Percentiles rank a stretch among this genome's conserved stretches.
Evolutionary conservation across 2,113 vertebrate species (phyloP).

Genomic region (Phoenicopterus ruber): DNA sequence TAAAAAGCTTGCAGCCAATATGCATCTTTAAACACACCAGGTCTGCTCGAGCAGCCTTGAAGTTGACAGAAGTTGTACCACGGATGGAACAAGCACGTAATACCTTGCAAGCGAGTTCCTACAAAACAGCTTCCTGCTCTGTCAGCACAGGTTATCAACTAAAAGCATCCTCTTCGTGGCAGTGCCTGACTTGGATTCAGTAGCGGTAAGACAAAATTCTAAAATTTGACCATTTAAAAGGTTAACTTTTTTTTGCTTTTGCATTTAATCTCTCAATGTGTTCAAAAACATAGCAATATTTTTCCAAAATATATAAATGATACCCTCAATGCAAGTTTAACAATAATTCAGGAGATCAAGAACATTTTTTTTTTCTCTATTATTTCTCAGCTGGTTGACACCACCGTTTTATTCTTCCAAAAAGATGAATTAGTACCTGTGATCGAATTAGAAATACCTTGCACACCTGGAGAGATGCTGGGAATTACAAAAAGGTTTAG

Average conservation of each 20-base stretch:
- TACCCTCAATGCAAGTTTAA: background rate
- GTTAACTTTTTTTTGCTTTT: background rate
- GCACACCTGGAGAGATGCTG: background rate
- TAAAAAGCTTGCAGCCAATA: background rate
- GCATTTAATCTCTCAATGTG: background rate
- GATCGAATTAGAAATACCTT: background rate
- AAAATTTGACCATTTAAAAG: background rate
- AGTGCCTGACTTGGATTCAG: background rate
- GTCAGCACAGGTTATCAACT: background rate
- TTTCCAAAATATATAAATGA: background rate
- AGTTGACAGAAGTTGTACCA: background rate
- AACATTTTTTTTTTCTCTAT: background rate
- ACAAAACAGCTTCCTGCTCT: background rate
- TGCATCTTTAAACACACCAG: background rate
- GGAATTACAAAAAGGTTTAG: constrained; percentile 24
- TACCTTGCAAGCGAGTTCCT: background rate
- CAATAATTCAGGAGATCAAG: background rate
- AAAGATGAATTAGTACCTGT: background rate
- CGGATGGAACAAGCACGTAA: background rate
- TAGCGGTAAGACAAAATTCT: background rate
- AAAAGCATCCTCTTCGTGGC: constrained; percentile 26
- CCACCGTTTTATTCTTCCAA: background rate
- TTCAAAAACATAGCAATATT: background rate
- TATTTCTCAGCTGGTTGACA: background rate
- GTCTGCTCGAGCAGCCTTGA: background rate